Percentiles rank a stretch among this genome's conserved stretches.
Evolutionary conservation across 2,797 vertebrate species (phyloP).

Genomic region (Taeniopygia guttata): DNA sequence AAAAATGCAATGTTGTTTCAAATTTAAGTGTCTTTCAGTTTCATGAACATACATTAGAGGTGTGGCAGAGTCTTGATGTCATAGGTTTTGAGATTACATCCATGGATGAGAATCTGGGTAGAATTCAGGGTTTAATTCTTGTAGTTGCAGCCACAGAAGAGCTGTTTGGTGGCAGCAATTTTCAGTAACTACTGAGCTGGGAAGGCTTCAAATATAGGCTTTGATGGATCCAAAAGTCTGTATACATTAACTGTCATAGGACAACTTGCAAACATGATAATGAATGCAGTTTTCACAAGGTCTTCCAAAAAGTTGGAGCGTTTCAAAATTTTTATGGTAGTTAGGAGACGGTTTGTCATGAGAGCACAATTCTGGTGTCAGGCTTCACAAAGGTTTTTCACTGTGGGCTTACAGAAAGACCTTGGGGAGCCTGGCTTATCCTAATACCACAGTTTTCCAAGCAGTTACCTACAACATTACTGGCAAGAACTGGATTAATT

Average conservation of each 20-base stretch:
- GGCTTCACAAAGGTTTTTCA: not conserved
- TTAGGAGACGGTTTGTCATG: not conserved
- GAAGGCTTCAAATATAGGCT: not conserved
- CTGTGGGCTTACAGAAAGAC: not conserved
- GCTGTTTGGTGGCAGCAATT: not conserved
- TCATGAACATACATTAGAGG: not conserved
- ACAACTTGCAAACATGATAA: not conserved
- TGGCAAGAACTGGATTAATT: not conserved
- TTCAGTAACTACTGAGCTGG: not conserved
- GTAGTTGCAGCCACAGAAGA: not conserved
- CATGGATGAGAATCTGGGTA: not conserved
- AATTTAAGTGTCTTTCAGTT: not conserved
- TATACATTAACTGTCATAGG: not conserved
- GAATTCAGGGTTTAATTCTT: not conserved
- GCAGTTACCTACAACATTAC: not conserved
- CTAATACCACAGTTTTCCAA: not conserved
- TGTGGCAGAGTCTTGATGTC: not conserved
- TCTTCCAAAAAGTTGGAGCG: not conserved
- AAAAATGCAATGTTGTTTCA: not conserved
- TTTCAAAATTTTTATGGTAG: not conserved
- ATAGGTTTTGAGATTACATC: not conserved
- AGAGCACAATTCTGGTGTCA: not conserved
- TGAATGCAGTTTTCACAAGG: not conserved
- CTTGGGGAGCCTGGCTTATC: not conserved
- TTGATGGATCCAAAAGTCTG: not conserved